These are phyloP conservation scores for Callyntrura guangdongensis DNA, from an alignment of 2,888 invertebrate genomes.

Conservation along the genomic window DNA sequence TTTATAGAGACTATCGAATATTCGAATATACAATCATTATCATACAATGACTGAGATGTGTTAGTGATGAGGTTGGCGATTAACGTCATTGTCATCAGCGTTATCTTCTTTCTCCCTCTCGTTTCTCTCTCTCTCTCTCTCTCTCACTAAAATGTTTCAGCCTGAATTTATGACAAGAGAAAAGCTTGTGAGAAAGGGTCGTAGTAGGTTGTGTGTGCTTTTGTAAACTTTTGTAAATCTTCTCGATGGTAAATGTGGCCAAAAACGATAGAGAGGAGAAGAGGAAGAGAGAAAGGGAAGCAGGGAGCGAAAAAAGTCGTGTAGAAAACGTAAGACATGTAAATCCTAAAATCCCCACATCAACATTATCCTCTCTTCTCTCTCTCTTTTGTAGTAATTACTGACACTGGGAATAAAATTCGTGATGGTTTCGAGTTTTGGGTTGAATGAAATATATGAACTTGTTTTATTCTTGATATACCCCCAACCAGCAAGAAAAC, in stretches of 20 bases:
- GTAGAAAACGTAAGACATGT: not conserved
- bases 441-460: slow-evolving; percentile 27
- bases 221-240: not conserved
- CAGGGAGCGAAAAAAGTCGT: not conserved
- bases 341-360: slow-evolving; percentile 36
- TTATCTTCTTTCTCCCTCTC: not conserved
- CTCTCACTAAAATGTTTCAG: not conserved
- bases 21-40: not conserved
- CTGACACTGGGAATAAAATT: slow-evolving; percentile 32
- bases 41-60: not conserved
- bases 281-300: not conserved
- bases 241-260: not conserved
- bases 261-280: not conserved
- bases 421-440: slow-evolving; percentile 32
- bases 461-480: slow-evolving; percentile 28
- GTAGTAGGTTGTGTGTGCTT: not conserved
- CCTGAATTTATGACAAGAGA: not conserved
- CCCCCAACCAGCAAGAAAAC: slow-evolving; percentile 12
- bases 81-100: slow-evolving; percentile 18
- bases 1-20: not conserved
- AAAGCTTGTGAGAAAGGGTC: not conserved
- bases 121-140: not conserved
- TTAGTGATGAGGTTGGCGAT: slow-evolving; percentile 10
- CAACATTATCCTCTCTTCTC: slow-evolving; percentile 6
- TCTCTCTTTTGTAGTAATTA: slow-evolving; percentile 27